These are phyloP conservation scores for Salpingus planirostris DNA, from an alignment of 2,888 invertebrate species.

Conservation along the genomic window DNA sequence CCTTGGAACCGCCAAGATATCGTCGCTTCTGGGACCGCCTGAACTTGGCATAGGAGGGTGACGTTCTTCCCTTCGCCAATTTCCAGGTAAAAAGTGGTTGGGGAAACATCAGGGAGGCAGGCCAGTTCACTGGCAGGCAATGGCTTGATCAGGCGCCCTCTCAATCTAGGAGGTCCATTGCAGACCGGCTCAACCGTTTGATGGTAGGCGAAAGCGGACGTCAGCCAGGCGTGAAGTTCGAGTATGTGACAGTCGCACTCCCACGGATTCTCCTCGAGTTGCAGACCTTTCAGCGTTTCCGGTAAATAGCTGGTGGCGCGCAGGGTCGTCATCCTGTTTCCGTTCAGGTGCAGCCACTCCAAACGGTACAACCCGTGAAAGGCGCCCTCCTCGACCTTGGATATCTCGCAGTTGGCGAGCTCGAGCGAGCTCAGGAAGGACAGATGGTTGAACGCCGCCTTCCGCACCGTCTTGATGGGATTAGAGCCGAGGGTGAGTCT, in stretches of 20 bases:
- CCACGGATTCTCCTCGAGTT: constrained; percentile 82
- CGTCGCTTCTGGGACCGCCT: constrained; percentile 72
- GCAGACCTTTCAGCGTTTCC: constrained; percentile 68
- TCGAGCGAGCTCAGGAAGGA: constrained; percentile 72
- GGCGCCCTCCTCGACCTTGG: constrained; percentile 53
- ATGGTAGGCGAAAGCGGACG: constrained; percentile 65
- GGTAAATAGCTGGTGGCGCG: constrained; percentile 59
- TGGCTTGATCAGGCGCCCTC: constrained; percentile 57
- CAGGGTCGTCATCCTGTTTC: constrained; percentile 68
- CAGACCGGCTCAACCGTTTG: constrained; percentile 73
- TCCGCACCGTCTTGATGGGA: constrained; percentile 65
- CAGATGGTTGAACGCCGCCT: constrained; percentile 65
- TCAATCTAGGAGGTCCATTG: constrained; percentile 57
- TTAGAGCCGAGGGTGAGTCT: constrained; percentile 73
- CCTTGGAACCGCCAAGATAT: constrained; percentile 80
- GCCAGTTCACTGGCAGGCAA: constrained; percentile 65
- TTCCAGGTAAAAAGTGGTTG: constrained; percentile 66
- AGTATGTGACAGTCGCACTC: constrained; percentile 76
- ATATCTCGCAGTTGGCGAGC: constrained; percentile 71
- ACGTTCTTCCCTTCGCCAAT: constrained; percentile 74
- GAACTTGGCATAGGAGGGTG: constrained; percentile 70
- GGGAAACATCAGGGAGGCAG: constrained; percentile 70
- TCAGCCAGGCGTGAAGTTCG: constrained; percentile 70
- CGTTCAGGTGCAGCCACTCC: constrained; percentile 64
- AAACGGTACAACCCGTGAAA: constrained; percentile 73